Base-by-base conservation (phyloP, 2,113 vertebrate genomes). In the Misgurnus mizolepis region DNA sequence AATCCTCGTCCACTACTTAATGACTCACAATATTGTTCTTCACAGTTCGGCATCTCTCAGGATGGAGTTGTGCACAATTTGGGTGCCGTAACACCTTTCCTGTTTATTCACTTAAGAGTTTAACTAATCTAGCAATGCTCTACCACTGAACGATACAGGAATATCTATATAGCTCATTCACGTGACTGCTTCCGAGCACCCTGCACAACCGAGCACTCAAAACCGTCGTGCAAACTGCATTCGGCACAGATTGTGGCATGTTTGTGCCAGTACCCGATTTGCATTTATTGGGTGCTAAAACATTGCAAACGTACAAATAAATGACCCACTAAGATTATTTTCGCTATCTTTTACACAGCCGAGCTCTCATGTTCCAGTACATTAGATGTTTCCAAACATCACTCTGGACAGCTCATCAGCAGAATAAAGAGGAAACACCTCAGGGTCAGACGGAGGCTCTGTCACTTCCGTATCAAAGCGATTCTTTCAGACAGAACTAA, bases 401-500 rank as follows among this genome's bases (percentile, higher is more conserved):
- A 7, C 27, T 45, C 3, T 45, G 43, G 43, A 49, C 60, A 39
- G 47, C 75, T 80, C 82, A 80, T 67, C 65, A 64, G 58, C 56
- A 62, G 22, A 80, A 10, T 47, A 18, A 82, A 72, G 41, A 70
- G 39, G 67, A 71, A 62, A 49, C 22, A 27, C 53, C 72, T 61
- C 18, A 75, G n/a, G 64, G 14, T 62, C 61, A 80, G 71, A 67
- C 53, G 65, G 50, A 83, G 74, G 60, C 67, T 83, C 58, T 40
- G 74, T 12, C 17, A 83, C 85, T 86, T 85, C 77, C 76, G 87
- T 86, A 78, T 76, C 61, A 64, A 68, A 81, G 73, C 67, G 76
- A 87, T 86, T 86, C 62, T 81, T 61, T 45, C 53, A 73, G 60
- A 58, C 56, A 73, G n/a, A 85, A 78, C 82, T 81, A 81, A 85